phyloP scores from a whole-genome alignment of 2,113 vertebrate genomes.

The Rissa tridactyla region DNA sequence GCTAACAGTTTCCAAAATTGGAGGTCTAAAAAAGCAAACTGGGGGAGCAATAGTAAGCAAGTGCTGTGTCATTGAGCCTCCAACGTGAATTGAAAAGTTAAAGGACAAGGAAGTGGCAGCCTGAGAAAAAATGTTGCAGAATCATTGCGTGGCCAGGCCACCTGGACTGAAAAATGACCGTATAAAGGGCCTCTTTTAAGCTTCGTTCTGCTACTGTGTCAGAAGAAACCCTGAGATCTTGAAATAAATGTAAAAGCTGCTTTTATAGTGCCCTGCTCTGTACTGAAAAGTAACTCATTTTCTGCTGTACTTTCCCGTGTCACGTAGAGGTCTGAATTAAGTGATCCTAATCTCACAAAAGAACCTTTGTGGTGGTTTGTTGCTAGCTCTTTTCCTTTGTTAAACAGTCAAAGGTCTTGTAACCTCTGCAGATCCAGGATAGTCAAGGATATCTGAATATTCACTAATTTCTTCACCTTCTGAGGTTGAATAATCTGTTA shows the following conservation, averaged over 20 bases:
- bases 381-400: background rate
- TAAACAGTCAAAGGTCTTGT: background rate
- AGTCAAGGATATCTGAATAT: background rate
- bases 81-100: conserved; percentile 33
- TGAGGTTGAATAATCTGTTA: background rate
- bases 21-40: conserved; percentile 9
- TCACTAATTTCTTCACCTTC: background rate
- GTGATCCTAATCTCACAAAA: conserved; percentile 54
- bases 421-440: background rate
- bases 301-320: conserved; percentile 27
- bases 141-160: conserved; percentile 7
- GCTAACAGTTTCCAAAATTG: conserved; percentile 27
- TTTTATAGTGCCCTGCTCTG: conserved; percentile 43
- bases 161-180: conserved; percentile 38
- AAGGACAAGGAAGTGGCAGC: conserved; percentile 40
- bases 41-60: background rate
- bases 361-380: conserved; percentile 23
- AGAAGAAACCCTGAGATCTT: conserved; percentile 43
- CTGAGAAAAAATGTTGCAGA: conserved; percentile 4
- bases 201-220: conserved; percentile 21
- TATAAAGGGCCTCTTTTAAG: conserved; percentile 37
- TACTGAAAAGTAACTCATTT: conserved; percentile 35
- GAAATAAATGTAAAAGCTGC: conserved; percentile 51
- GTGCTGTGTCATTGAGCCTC: background rate
- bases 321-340: background rate